phyloP scores from a whole-genome alignment of 2,888 invertebrate genomes.

The Brachypalpus laphriformis region DNA sequence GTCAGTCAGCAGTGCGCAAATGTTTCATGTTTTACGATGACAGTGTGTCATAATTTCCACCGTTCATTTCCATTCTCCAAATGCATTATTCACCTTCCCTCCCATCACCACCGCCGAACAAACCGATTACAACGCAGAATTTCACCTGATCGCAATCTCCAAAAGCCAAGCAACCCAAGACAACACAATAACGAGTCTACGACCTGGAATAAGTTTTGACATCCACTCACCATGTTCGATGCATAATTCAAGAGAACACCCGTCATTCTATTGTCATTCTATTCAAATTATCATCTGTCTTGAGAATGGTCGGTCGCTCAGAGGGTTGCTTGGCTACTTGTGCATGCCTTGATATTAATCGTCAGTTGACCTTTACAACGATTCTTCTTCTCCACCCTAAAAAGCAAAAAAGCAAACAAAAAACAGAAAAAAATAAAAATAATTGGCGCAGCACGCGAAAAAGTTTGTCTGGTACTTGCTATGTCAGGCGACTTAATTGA shows the following conservation, averaged over 20 bases:
- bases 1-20: constrained; percentile 32
- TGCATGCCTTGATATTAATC: constrained; percentile 68
- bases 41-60: constrained; percentile 73
- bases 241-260: constrained; percentile 73
- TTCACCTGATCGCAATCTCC: constrained; percentile 71
- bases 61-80: constrained; percentile 69
- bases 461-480: constrained; percentile 67
- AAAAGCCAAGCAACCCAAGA: constrained; percentile 42
- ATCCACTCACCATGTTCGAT: constrained; percentile 68
- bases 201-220: constrained; percentile 56
- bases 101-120: not conserved
- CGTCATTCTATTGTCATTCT: constrained; percentile 74
- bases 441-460: constrained; percentile 71
- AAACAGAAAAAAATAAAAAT: constrained; percentile 16
- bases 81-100: constrained; percentile 66
- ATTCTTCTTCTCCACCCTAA: not conserved
- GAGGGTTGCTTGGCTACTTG: constrained; percentile 36
- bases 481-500: constrained; percentile 71
- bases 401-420: not conserved
- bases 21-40: constrained; percentile 72
- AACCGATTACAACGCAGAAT: constrained; percentile 13
- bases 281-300: constrained; percentile 73
- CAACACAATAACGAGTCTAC: constrained; percentile 30
- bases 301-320: constrained; percentile 19
- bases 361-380: constrained; percentile 70